These are phyloP conservation scores for Luperina nickerlii DNA, from an alignment of 2,888 invertebrate genomes.

Conservation along the genomic window DNA sequence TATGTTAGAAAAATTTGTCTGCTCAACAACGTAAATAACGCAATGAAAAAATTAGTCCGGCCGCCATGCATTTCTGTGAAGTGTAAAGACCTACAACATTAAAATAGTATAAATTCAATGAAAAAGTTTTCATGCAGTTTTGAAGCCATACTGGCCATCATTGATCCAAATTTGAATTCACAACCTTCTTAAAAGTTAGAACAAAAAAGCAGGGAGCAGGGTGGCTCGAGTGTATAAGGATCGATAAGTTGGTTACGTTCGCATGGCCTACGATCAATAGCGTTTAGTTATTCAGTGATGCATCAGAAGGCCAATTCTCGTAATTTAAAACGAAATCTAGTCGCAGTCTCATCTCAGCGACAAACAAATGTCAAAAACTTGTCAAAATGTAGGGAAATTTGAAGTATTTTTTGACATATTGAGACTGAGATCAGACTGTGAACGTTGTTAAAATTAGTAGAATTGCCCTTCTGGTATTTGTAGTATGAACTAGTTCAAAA, in stretches of 20 bases:
- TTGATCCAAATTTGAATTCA: background rate
- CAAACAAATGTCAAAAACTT: no score
- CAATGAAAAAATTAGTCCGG: no score
- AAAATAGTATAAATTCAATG: background rate
- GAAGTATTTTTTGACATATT: no score
- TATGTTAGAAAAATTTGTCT: no score
- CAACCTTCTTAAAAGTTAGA: background rate
- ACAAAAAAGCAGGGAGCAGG: background rate
- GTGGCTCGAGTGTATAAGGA: background rate
- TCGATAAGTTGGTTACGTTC: constrained; percentile 16
- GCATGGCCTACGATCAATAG: constrained; percentile 25
- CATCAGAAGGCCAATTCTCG: constrained; percentile 8
- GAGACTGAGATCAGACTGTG: no score
- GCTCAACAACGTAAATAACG: no score
- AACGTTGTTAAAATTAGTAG: no score
- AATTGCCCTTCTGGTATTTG: constrained; percentile 28
- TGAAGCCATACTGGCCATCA: background rate
- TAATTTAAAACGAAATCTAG: no score
- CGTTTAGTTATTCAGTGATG: constrained; percentile 50
- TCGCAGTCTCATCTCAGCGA: no score
- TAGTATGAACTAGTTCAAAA: constrained; percentile 35
- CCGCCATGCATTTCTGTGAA: background rate
- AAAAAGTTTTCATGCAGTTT: background rate
- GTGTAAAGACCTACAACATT: background rate
- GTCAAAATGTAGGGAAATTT: no score